phyloP scores from a whole-genome alignment of 2,888 invertebrate genomes.

The Eupithecia abbreviata region DNA sequence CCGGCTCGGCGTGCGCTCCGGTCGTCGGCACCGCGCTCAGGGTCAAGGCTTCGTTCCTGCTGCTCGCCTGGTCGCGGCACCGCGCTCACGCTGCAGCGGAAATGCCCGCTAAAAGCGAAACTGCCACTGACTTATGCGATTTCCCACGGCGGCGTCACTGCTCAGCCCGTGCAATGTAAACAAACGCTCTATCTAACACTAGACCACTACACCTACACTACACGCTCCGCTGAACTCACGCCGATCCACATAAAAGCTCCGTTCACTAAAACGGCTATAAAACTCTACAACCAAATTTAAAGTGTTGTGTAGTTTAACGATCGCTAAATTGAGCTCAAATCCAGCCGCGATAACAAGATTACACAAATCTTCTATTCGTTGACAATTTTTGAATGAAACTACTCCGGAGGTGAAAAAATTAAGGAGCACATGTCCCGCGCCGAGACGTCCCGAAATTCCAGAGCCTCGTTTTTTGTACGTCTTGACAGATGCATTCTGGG shows the following conservation, averaged over 20 bases:
- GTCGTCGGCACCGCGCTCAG: constrained; percentile 83
- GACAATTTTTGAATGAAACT: constrained; percentile 82
- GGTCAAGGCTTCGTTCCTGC: constrained; percentile 82
- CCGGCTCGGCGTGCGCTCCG: constrained; percentile 79
- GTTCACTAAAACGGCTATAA: constrained; percentile 53
- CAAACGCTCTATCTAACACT: constrained; percentile 40
- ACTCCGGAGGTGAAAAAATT: constrained; percentile 73
- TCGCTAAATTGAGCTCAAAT: constrained; percentile 72
- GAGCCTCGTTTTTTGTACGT: constrained; percentile 75
- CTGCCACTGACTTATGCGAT: constrained; percentile 56
- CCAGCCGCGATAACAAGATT: constrained; percentile 78
- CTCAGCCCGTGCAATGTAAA: constrained; percentile 40
- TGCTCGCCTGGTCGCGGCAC: constrained; percentile 65
- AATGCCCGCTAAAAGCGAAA: constrained; percentile 75
- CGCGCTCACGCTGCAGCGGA: constrained; percentile 63
- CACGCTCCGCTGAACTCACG: constrained; percentile 45
- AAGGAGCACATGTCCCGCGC: constrained; percentile 76
- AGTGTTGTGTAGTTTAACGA: constrained; percentile 54
- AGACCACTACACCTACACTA: no score
- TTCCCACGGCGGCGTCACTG: constrained; percentile 55
- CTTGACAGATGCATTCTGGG: constrained; percentile 83
- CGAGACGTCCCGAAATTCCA: constrained; percentile 81
- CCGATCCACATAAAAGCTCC: constrained; percentile 44
- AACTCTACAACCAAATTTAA: constrained; percentile 57
- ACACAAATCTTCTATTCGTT: constrained; percentile 80